Conservation (phyloP, 2,113 vertebrate genomes). For the Xiphophorus couchianus region DNA sequence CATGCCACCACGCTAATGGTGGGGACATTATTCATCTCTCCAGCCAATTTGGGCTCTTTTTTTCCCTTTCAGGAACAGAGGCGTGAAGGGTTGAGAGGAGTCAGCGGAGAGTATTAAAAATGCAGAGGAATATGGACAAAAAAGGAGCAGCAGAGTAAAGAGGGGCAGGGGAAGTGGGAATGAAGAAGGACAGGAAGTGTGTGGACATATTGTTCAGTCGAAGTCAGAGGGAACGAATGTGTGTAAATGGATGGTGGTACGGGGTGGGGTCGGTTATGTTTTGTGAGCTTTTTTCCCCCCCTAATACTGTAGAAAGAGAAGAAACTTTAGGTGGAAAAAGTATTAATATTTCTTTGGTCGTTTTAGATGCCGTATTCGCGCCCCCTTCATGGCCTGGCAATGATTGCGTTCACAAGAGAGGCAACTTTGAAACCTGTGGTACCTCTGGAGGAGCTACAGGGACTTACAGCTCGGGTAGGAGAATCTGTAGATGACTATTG, state of each 20-base stretch:
- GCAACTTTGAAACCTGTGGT: too few species aligned
- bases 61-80: conserved; percentile 71
- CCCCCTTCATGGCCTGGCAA: too few species aligned
- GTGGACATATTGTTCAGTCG: not conserved
- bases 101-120: conserved; percentile 82
- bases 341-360: too few species aligned
- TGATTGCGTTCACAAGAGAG: too few species aligned
- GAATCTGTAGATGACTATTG: too few species aligned
- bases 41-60: conserved; percentile 80
- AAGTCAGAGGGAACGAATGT: conserved; percentile 32
- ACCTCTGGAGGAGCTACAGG: too few species aligned
- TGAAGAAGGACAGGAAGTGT: conserved; percentile 55
- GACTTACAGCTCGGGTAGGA: too few species aligned
- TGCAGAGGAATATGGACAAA: conserved; percentile 78
- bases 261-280: conserved; percentile 18
- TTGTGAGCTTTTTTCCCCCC: conserved; percentile 34
- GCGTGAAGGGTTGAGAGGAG: conserved; percentile 74
- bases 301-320: conserved; percentile 48
- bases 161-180: conserved; percentile 59
- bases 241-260: conserved; percentile 14
- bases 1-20: conserved; percentile 83
- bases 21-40: conserved; percentile 88
- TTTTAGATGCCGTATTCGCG: too few species aligned
- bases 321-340: not conserved
- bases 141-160: conserved; percentile 64